These are phyloP conservation scores for Larimichthys crocea DNA, from an alignment of 2,113 vertebrate genomes.

Conservation along the genomic window DNA sequence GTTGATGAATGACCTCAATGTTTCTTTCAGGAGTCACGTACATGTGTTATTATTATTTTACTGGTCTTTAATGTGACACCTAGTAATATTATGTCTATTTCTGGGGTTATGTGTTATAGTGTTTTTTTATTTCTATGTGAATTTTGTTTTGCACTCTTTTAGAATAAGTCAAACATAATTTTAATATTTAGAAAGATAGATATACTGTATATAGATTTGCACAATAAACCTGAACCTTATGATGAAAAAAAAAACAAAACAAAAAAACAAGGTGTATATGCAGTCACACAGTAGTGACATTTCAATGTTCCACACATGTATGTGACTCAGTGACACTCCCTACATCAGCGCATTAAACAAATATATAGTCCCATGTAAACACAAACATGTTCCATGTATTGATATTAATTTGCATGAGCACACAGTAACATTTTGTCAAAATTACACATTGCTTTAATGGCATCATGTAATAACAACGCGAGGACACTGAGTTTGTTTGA, in stretches of 20 bases:
- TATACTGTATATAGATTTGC: not conserved
- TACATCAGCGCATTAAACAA: not conserved
- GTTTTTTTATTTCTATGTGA: not conserved
- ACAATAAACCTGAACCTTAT: not conserved
- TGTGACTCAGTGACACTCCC: too few relatives aligned
- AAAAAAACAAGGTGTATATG: not conserved
- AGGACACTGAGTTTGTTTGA: too few relatives aligned
- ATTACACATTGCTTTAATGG: not conserved
- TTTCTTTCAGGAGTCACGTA: not conserved
- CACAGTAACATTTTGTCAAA: slow-evolving; percentile 5
- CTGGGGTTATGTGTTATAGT: not conserved
- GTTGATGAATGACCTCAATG: not conserved
- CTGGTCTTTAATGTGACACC: not conserved
- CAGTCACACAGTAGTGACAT: not conserved
- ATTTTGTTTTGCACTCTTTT: not conserved
- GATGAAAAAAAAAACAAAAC: not conserved
- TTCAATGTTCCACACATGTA: not conserved
- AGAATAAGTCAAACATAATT: too few relatives aligned
- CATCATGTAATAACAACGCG: not conserved
- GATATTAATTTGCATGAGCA: not conserved
- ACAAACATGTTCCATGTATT: not conserved
- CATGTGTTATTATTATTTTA: not conserved
- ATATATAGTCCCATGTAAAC: not conserved
- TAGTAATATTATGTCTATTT: not conserved
- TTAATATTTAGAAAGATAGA: not conserved